Percentiles rank a stretch among this genome's conserved stretches.
Evolutionary conservation across 2,113 vertebrate genomes (phyloP).

Genomic region (Sceloporus undulatus): DNA sequence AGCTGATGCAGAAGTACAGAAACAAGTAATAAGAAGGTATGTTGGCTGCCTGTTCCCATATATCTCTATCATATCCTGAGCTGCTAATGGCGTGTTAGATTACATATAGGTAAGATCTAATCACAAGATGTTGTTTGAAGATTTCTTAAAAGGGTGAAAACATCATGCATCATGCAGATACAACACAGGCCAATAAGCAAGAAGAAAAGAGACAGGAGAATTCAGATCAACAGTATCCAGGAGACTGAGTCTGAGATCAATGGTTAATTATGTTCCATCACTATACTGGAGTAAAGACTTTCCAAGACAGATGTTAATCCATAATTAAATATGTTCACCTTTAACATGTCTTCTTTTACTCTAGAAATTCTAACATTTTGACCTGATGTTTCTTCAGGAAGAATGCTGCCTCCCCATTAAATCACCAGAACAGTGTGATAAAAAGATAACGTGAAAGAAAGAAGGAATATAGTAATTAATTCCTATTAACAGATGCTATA

Average conservation of each 20-base stretch:
- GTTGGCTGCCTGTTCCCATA: neutral
- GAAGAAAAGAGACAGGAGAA: neutral
- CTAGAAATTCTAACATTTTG: neutral
- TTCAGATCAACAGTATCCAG: neutral
- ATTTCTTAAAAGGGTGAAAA: neutral
- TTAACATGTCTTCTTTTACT: neutral
- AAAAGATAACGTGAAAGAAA: neutral
- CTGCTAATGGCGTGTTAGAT: neutral
- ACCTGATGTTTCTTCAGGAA: neutral
- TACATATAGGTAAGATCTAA: slow-evolving; percentile 1
- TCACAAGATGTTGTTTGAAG: neutral
- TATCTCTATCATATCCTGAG: neutral
- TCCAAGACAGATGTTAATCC: too few relatives aligned
- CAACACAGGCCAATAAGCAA: neutral
- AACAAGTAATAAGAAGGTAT: neutral
- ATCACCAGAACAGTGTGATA: neutral
- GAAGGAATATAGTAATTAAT: neutral
- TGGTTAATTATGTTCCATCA: too few relatives aligned
- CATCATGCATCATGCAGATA: neutral
- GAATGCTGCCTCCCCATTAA: neutral
- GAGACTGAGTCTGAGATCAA: too few relatives aligned
- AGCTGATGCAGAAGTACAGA: neutral
- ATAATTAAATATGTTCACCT: too few relatives aligned
- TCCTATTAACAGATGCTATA: neutral
- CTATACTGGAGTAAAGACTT: too few relatives aligned